Percentiles rank a stretch among this genome's conserved stretches.
Conservation (phyloP, 2,888 invertebrate genomes). For the Oxytorus armatus region DNA sequence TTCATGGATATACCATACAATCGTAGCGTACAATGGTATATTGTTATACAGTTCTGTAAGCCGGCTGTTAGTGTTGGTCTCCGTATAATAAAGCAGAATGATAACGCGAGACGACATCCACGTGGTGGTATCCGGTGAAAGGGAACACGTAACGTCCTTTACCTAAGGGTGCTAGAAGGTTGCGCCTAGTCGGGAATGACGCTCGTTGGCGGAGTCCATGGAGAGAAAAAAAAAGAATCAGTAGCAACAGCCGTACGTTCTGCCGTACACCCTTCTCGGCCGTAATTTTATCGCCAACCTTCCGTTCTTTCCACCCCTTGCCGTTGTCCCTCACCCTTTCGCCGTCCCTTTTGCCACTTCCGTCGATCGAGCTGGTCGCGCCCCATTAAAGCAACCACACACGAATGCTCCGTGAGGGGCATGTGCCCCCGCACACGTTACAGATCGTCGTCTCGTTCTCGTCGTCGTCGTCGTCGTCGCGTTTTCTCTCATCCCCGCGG, state of each 20-base stretch:
- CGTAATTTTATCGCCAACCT: conserved; percentile 51
- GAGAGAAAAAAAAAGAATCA: conserved; percentile 26
- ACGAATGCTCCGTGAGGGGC: conserved; percentile 46
- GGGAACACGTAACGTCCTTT: conserved; percentile 67
- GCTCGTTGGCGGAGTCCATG: conserved; percentile 4
- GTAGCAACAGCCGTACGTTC: conserved; percentile 25
- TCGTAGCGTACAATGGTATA: conserved; percentile 9
- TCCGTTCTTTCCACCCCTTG: conserved; percentile 36
- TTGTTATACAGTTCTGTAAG: conserved; percentile 26
- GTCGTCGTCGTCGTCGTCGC: conserved; percentile 30
- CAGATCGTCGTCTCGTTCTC: conserved; percentile 33
- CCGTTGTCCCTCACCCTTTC: conserved; percentile 16
- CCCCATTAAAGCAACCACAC: conserved; percentile 55
- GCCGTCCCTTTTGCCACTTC: conserved; percentile 17
- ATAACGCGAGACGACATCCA: conserved; percentile 76
- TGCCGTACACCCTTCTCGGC: conserved; percentile 43
- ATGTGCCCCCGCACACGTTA: conserved; percentile 36
- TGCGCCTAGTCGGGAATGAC: conserved; percentile 36
- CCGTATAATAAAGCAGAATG: conserved; percentile 73
- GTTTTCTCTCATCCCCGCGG: conserved; percentile 52
- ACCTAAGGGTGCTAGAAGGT: conserved; percentile 50
- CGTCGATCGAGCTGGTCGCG: conserved; percentile 43
- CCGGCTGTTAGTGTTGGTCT: conserved; percentile 47
- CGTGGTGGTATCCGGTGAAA: conserved; percentile 75
- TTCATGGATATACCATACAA: conserved; percentile 23